phyloP scores from a whole-genome alignment of 1,140 invertebrate species.

The Panonychus citri region DNA sequence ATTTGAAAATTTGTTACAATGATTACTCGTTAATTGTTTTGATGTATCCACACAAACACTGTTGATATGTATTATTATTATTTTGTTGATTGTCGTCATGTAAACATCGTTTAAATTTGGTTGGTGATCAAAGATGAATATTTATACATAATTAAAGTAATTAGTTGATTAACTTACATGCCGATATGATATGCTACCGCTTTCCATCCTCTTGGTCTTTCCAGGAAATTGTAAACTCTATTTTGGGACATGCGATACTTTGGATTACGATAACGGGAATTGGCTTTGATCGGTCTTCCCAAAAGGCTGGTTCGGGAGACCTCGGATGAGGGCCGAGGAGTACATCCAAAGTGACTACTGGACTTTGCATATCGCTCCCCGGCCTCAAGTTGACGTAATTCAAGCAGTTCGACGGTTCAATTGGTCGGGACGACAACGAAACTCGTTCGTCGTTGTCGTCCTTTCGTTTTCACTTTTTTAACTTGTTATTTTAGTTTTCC shows the following conservation, averaged over 20 bases:
- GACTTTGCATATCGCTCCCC: constrained; percentile 12
- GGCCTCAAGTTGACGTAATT: constrained; percentile 13
- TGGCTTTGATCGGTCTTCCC: constrained; percentile 66
- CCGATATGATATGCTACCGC: constrained; percentile 70
- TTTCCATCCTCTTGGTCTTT: constrained; percentile 58
- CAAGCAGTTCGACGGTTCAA: background rate
- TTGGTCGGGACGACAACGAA: too few species aligned
- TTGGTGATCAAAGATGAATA: background rate
- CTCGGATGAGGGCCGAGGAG: constrained; percentile 12
- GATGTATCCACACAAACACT: too few species aligned
- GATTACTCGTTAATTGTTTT: too few species aligned
- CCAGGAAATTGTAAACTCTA: constrained; percentile 77
- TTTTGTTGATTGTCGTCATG: too few species aligned
- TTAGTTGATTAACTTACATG: constrained; percentile 43
- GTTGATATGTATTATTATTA: too few species aligned
- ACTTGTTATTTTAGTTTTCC: too few species aligned
- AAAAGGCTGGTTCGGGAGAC: constrained; percentile 55
- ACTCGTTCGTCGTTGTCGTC: too few species aligned
- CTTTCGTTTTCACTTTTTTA: too few species aligned
- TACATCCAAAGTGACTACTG: constrained; percentile 6
- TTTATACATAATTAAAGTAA: background rate
- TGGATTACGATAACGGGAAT: constrained; percentile 31
- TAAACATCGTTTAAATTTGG: too few species aligned
- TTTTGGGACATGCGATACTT: constrained; percentile 66
- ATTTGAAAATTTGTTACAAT: too few species aligned